These are phyloP conservation scores for Pholis gunnellus DNA, from an alignment of 2,113 vertebrate species.

Conservation along the genomic window DNA sequence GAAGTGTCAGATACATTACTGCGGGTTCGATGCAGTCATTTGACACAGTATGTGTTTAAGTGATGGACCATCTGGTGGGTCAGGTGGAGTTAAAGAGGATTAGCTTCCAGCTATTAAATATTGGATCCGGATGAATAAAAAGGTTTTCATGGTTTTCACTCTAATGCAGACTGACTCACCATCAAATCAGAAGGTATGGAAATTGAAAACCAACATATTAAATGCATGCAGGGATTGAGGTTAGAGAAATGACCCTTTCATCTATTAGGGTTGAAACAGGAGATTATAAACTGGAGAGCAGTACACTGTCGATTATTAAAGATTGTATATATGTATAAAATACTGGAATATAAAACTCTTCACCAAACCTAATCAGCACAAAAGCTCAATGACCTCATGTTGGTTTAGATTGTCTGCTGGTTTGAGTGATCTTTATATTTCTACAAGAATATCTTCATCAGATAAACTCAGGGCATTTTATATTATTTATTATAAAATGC, in stretches of 20 bases:
- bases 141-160: neutral
- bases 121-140: neutral
- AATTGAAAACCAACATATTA: slow-evolving; percentile 4
- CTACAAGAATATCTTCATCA: neutral
- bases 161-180: neutral
- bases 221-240: slow-evolving; percentile 31
- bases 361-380: slow-evolving; percentile 8
- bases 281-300: slow-evolving; percentile 32
- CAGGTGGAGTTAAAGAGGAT: neutral
- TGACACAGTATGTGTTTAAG: neutral
- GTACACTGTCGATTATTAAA: slow-evolving; percentile 26
- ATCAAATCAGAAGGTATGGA: slow-evolving; percentile 3
- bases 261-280: slow-evolving; percentile 26
- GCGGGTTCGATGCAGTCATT: neutral
- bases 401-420: neutral
- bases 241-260: slow-evolving; percentile 51
- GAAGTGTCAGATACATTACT: neutral
- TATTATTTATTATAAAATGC: neutral
- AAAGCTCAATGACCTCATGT: neutral
- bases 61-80: neutral
- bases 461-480: neutral
- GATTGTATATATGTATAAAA: slow-evolving; percentile 29
- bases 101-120: slow-evolving; percentile 13
- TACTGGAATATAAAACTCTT: slow-evolving; percentile 15
- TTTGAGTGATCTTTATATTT: neutral